Evolutionary conservation across 2,888 invertebrate genomes (phyloP).

Genomic region (Theodoxus fluviatilis): DNA sequence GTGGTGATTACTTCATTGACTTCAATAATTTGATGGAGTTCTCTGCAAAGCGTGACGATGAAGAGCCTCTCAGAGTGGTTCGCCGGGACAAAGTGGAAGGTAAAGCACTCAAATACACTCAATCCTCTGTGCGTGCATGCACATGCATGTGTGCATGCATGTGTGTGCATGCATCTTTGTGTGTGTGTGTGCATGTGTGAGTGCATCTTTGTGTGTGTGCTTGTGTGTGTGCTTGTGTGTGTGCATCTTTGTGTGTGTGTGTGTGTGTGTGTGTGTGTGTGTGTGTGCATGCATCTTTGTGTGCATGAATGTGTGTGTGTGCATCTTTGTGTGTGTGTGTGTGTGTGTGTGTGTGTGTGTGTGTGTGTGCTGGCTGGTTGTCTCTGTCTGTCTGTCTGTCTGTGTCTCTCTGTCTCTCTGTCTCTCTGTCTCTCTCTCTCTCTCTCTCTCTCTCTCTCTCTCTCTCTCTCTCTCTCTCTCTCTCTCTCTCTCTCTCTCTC

Average conservation of each 20-base stretch:
- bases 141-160: no score
- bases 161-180: no score
- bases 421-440: neutral
- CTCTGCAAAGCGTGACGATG: no score
- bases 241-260: neutral
- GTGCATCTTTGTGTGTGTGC: no score
- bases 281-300: conserved; percentile 1
- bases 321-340: neutral
- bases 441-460: neutral
- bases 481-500: neutral
- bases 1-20: no score
- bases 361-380: neutral
- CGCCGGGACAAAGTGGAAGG: no score
- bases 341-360: neutral
- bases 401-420: neutral
- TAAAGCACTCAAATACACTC: no score
- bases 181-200: no score
- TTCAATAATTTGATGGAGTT: no score
- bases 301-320: neutral
- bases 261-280: neutral
- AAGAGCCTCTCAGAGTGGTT: no score
- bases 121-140: no score
- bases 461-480: neutral
- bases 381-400: neutral
- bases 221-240: no score